Evolutionary conservation across 1,140 invertebrate genomes (phyloP).

Genomic region (Pseudachorutes palmiensis): DNA sequence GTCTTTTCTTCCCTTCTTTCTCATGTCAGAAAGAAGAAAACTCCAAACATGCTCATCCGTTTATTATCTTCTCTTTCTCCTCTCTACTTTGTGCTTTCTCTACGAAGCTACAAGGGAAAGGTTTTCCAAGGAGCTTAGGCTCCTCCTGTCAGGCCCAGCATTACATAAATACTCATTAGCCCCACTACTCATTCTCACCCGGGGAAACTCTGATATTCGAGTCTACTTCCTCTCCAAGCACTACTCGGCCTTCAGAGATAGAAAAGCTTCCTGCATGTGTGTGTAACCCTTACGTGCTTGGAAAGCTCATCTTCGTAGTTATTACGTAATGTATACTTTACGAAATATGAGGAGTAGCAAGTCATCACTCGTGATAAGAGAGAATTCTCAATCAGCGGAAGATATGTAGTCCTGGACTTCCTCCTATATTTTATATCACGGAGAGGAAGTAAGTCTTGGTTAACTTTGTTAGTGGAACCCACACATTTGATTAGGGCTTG

Average conservation of each 20-base stretch:
- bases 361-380: not conserved
- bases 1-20: not conserved
- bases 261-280: too few relatives aligned
- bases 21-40: not conserved
- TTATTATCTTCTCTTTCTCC: slow-evolving; percentile 1
- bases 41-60: not conserved
- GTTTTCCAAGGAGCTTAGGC: too few relatives aligned
- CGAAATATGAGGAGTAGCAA: not conserved
- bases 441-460: not conserved
- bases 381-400: not conserved
- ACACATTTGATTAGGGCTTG: not conserved
- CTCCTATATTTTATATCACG: not conserved
- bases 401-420: not conserved
- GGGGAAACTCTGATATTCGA: not conserved
- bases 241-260: too few relatives aligned
- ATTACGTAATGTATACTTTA: not conserved
- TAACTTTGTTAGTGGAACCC: not conserved
- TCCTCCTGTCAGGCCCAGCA: not conserved
- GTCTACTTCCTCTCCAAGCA: not conserved
- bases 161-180: slow-evolving; percentile 12
- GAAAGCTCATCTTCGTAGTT: too few relatives aligned
- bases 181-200: slow-evolving; percentile 8
- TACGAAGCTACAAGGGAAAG: not conserved
- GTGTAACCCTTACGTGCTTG: not conserved
- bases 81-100: not conserved